Evolutionary conservation across 2,797 vertebrate genomes (phyloP), one percentile per base, ranked within the genome.

Genomic region (Eutrigla gurnardus): DNA sequence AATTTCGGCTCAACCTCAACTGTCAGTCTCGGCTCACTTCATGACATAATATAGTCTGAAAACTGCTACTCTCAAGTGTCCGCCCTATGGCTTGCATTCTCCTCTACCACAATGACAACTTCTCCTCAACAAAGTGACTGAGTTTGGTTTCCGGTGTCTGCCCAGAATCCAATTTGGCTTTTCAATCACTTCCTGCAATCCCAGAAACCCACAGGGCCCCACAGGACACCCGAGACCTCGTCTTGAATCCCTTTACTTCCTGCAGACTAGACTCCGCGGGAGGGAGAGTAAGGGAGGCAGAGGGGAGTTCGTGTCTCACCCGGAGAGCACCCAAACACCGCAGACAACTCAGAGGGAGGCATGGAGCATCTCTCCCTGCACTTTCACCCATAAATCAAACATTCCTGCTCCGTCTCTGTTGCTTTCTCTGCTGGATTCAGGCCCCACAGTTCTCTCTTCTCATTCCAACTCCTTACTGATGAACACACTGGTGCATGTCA

Each of bases 161-260:
- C 65, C 43, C 61, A 53, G 70, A 89, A 84, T 66, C 65, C 43
- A 73, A 47, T 80, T 74, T 70, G 79, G 79, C 77, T 82, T 81
- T 61, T 79, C 77, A 79, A 71, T 92, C 86, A 85, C 87, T 91
- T 91, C 90, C 88, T 91, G 87, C 79, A 65, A 83, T 86, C 77
- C 72, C 77, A 80, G 70, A 83, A 85, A 87, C 67, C 88, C 82
- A 87, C 90, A 78, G 80, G 78, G 82, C 84, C 87, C 88, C 80
- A 63, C 39, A 80, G 73, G 90, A 90, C 84, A 87, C 84, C 74
- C n/a, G 36, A 89, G 83, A 84, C 79, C 86, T 91, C 87, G 65
- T 83, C 73, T 50, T 70, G 65, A 87, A 90, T 88, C 90, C 80
- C 70, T 89, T 89, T 90, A 91, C 90, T 91, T 92, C 89, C 90